Conservation (phyloP, 2,888 invertebrate species). For the Electrophaes corylata region DNA sequence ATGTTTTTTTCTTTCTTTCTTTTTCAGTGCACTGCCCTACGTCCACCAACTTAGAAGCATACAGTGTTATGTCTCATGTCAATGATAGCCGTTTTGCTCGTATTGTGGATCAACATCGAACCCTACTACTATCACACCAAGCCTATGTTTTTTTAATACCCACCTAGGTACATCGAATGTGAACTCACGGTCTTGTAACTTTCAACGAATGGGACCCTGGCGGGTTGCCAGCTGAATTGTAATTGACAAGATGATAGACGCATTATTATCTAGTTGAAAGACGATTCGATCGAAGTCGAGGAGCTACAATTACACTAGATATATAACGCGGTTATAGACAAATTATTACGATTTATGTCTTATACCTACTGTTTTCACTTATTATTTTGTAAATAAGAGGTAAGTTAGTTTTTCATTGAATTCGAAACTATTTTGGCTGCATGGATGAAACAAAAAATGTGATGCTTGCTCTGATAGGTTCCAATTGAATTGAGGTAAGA, state of each 20-base stretch:
- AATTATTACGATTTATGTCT: conserved; percentile 7
- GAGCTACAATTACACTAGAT: conserved; percentile 24
- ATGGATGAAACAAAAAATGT: too few species aligned
- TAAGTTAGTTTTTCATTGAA: too few species aligned
- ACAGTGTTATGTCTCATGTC: too few species aligned
- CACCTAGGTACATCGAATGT: conserved; percentile 27
- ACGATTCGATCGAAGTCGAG: conserved; percentile 40
- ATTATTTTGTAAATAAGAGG: too few species aligned
- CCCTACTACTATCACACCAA: neutral
- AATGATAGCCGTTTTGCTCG: too few species aligned
- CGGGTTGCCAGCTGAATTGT: conserved; percentile 46
- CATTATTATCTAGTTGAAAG: conserved; percentile 36
- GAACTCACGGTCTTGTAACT: conserved; percentile 44
- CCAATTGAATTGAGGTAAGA: too few species aligned
- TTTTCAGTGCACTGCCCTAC: too few species aligned
- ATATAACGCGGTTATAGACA: neutral
- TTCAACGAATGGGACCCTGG: conserved; percentile 43
- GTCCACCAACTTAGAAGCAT: too few species aligned
- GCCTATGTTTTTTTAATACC: conserved; percentile 12
- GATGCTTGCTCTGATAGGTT: too few species aligned
- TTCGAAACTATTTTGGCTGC: too few species aligned
- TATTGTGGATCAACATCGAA: too few species aligned
- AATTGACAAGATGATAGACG: conserved; percentile 53
- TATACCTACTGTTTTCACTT: neutral
- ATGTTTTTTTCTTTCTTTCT: too few species aligned